Percentiles rank a stretch among this genome's conserved stretches.
Conservation (phyloP, 1,140 invertebrate genomes). For the Adelges cooleyi region DNA sequence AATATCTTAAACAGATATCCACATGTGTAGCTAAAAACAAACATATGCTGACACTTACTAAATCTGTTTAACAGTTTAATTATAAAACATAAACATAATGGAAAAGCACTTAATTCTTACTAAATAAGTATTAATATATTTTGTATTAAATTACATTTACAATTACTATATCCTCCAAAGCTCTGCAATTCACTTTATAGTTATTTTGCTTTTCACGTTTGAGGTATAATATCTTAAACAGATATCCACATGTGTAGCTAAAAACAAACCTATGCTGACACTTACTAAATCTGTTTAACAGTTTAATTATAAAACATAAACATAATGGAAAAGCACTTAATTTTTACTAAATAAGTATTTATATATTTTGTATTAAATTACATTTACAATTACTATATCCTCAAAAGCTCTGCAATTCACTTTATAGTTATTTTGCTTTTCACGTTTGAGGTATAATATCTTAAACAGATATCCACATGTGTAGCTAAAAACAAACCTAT, state of each 20-base stretch:
- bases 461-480: constrained; percentile 18
- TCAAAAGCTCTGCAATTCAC: constrained; percentile 5
- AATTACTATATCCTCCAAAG: not conserved
- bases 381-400: not conserved
- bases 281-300: constrained; percentile 14
- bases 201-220: not conserved
- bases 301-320: not conserved
- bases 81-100: not conserved
- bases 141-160: too few species aligned
- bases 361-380: too few species aligned
- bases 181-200: not conserved
- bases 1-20: not conserved
- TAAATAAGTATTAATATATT: too few species aligned
- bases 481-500: not conserved
- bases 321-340: too few species aligned
- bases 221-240: not conserved
- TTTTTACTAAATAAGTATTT: too few species aligned
- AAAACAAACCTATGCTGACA: not conserved
- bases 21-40: constrained; percentile 1
- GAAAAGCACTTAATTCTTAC: too few species aligned
- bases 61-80: not conserved
- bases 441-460: not conserved
- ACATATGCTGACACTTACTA: not conserved
- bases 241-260: constrained; percentile 12
- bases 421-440: not conserved